phyloP scores from a whole-genome alignment of 2,888 invertebrate species.

The Entomobrya multifasciata region DNA sequence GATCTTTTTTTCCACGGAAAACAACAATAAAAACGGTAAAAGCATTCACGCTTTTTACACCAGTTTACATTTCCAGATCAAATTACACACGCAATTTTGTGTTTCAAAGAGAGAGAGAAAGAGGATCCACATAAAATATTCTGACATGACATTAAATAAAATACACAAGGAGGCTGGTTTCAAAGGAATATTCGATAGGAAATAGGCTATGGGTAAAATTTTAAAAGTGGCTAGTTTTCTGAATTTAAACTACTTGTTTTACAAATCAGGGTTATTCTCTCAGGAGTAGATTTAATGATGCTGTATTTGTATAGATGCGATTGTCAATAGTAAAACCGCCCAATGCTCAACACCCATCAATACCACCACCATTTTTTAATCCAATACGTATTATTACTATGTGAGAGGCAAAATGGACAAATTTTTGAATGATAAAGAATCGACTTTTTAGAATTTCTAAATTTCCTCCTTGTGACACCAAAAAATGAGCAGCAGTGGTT shows the following conservation, averaged over 20 bases:
- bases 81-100: slow-evolving; percentile 61
- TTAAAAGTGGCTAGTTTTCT: no score
- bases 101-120: background rate
- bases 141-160: background rate
- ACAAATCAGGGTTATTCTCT: no score
- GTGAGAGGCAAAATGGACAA: background rate
- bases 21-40: slow-evolving; percentile 52
- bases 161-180: background rate
- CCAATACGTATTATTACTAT: no score
- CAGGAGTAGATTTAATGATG: no score
- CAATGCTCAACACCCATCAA: slow-evolving; percentile 3
- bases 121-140: background rate
- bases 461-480: slow-evolving; percentile 29
- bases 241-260: no score
- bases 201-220: slow-evolving; percentile 23
- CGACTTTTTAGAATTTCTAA: slow-evolving; percentile 33
- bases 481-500: background rate
- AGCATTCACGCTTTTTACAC: slow-evolving; percentile 41
- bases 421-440: background rate
- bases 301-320: no score
- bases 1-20: slow-evolving; percentile 53
- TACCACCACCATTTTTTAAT: background rate
- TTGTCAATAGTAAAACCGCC: slow-evolving; percentile 11
- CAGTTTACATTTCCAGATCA: slow-evolving; percentile 65
- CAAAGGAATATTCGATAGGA: background rate